These are phyloP conservation scores for Pteria penguin DNA, from an alignment of 2,888 invertebrate species.

Conservation along the genomic window DNA sequence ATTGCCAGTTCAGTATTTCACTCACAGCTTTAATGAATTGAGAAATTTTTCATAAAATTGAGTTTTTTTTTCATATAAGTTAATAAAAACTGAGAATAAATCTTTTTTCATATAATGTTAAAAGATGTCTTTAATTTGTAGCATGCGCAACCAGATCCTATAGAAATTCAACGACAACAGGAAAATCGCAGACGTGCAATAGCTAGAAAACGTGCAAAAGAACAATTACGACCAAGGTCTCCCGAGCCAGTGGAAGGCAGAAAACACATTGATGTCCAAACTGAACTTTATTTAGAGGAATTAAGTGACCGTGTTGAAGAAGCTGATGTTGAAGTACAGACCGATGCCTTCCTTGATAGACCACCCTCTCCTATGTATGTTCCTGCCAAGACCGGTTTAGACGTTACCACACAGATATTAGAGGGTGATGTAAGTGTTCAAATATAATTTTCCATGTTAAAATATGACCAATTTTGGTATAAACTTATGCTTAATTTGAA, in stretches of 20 bases:
- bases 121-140: too few species aligned
- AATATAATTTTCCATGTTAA: not conserved
- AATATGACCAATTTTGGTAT: too few species aligned
- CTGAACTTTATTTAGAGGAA: conserved; percentile 93
- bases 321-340: conserved; percentile 90
- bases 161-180: conserved; percentile 82
- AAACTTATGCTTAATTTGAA: too few species aligned
- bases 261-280: conserved; percentile 92
- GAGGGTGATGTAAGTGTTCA: conserved; percentile 88
- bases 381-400: conserved; percentile 90
- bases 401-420: conserved; percentile 91
- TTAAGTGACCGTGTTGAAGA: conserved; percentile 83
- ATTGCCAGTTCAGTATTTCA: not conserved
- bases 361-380: conserved; percentile 88
- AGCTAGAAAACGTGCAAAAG: conserved; percentile 86
- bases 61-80: not conserved
- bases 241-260: conserved; percentile 91
- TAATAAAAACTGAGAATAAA: too few species aligned
- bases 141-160: conserved; percentile 83
- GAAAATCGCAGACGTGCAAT: conserved; percentile 87
- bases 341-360: conserved; percentile 91
- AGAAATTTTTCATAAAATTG: not conserved
- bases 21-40: not conserved
- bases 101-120: too few species aligned
- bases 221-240: conserved; percentile 84